phyloP scores from a whole-genome alignment of 2,113 vertebrate genomes.

The Dryoscopus gambensis region DNA sequence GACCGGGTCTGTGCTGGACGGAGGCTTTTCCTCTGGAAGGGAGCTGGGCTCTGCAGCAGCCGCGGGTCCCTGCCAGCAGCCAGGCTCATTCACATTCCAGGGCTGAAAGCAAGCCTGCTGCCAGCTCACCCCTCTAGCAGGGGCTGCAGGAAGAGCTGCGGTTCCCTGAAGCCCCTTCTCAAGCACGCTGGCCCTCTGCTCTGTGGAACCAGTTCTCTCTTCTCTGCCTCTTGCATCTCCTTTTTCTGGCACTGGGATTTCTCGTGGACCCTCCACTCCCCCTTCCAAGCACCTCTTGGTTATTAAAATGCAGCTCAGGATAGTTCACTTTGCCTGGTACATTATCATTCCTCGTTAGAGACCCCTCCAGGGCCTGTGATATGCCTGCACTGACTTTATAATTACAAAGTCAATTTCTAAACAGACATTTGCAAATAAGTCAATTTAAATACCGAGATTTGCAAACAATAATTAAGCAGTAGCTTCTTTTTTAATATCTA shows the following conservation, averaged over 20 bases:
- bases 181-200: not conserved
- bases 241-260: slow-evolving; percentile 45
- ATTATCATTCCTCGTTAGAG: slow-evolving; percentile 82
- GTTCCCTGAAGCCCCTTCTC: not conserved
- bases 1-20: accelerated
- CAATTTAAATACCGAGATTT: slow-evolving; percentile 82
- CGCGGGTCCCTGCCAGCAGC: not conserved
- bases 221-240: not conserved
- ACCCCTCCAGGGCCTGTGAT: slow-evolving; percentile 77
- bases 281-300: slow-evolving; percentile 46
- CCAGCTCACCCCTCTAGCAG: not conserved
- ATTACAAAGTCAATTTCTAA: slow-evolving; percentile 85
- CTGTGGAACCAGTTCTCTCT: not conserved
- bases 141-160: not conserved
- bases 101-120: not conserved
- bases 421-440: slow-evolving; percentile 84
- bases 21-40: not conserved
- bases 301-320: slow-evolving; percentile 79
- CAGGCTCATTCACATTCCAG: slow-evolving; percentile 13
- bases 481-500: slow-evolving; percentile 77
- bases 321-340: slow-evolving; percentile 73
- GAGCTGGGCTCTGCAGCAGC: not conserved
- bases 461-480: slow-evolving; percentile 85
- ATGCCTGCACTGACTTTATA: slow-evolving; percentile 77
- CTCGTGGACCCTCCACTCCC: not conserved